These are phyloP conservation scores for Arion vulgaris DNA, from an alignment of 1,140 invertebrate species.

Conservation along the genomic window DNA sequence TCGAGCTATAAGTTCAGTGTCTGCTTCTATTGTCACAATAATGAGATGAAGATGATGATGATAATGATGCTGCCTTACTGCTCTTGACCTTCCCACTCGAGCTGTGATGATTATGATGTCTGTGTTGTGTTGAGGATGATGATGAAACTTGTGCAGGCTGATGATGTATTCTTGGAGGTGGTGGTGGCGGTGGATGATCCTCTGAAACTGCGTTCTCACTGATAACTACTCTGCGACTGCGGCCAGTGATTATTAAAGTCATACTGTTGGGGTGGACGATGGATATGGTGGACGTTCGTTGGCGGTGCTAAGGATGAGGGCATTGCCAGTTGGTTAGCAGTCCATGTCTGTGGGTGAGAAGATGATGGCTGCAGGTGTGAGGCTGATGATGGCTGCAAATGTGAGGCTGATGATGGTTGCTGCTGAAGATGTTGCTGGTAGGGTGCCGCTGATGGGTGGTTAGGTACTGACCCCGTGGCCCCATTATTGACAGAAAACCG, in stretches of 20 bases:
- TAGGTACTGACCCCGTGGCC: background rate
- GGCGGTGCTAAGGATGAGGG: background rate
- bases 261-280: background rate
- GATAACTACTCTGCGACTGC: slow-evolving; percentile 17
- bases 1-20: slow-evolving; percentile 5
- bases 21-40: slow-evolving; percentile 27
- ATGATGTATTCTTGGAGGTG: slow-evolving; percentile 18
- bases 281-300: background rate
- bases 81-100: slow-evolving; percentile 34
- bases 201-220: slow-evolving; percentile 21
- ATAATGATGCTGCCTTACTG: slow-evolving; percentile 34
- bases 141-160: background rate
- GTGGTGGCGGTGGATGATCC: slow-evolving; percentile 22
- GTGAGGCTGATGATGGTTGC: background rate
- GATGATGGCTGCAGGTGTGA: slow-evolving; percentile 3
- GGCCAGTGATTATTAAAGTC: background rate
- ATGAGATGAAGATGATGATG: slow-evolving; percentile 10
- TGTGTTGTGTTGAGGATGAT: slow-evolving; percentile 27
- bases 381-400: background rate
- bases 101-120: slow-evolving; percentile 25
- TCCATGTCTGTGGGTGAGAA: background rate
- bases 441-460: background rate
- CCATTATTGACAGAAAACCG: background rate
- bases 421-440: slow-evolving; percentile 6
- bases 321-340: background rate